These are phyloP conservation scores for Eupsilia transversa DNA, from an alignment of 2,888 invertebrate species.

Conservation along the genomic window DNA sequence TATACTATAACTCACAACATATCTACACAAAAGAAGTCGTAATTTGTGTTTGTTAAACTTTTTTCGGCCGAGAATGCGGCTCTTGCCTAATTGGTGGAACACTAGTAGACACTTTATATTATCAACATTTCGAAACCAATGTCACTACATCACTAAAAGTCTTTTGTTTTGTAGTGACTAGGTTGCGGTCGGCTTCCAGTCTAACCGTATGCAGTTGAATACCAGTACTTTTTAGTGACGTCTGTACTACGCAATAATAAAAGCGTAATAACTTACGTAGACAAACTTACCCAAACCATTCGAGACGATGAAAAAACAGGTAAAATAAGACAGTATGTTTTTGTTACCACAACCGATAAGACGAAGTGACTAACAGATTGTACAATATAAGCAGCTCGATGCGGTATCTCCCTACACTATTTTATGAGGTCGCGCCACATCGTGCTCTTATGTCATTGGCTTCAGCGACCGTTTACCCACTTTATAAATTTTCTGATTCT, in stretches of 20 bases:
- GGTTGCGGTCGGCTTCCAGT: not conserved
- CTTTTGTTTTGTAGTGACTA: not conserved
- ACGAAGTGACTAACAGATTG: slow-evolving; percentile 18
- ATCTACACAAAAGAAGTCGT: not conserved
- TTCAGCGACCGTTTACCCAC: not conserved
- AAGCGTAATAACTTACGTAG: slow-evolving; percentile 2
- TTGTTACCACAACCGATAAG: slow-evolving; percentile 19
- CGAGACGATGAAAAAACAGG: slow-evolving; percentile 7
- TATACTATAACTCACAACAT: not conserved
- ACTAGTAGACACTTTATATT: not conserved
- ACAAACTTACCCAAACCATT: slow-evolving; percentile 11
- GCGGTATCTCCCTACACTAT: not conserved
- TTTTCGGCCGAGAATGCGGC: not conserved
- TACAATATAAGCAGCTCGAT: slow-evolving; percentile 9
- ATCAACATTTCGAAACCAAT: slow-evolving; percentile 19
- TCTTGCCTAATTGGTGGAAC: not conserved
- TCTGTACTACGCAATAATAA: not conserved
- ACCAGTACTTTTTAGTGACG: not conserved
- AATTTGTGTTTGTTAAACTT: not conserved
- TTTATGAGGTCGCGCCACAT: slow-evolving; percentile 17
- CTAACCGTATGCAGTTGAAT: not conserved
- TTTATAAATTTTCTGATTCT: not conserved
- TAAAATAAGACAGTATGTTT: slow-evolving; percentile 23
- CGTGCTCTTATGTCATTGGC: slow-evolving; percentile 9
- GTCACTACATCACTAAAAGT: not conserved